Conservation (phyloP, 2,113 vertebrate species). For the Oriolus oriolus region DNA sequence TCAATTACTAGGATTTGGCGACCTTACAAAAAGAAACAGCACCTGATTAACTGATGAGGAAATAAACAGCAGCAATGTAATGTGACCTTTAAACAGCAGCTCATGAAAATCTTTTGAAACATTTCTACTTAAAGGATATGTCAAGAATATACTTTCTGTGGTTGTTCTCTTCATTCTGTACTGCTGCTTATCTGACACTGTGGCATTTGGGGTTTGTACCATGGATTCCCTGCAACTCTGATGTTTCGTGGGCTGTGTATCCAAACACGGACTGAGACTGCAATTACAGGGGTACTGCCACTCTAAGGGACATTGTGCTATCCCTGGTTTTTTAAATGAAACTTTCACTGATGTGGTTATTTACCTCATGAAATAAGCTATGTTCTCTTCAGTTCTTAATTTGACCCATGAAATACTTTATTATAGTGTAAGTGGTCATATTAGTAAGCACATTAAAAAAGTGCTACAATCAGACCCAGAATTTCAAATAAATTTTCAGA, state of each 20-base stretch:
- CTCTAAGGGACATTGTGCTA: fast-evolving
- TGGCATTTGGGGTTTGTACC: neutral
- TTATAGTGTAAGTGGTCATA: neutral
- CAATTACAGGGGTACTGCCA: neutral
- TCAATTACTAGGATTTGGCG: neutral
- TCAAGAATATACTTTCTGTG: neutral
- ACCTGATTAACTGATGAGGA: slow-evolving; percentile 40
- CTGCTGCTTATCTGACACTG: neutral
- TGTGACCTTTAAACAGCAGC: slow-evolving; percentile 58
- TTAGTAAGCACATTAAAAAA: neutral
- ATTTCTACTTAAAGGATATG: neutral
- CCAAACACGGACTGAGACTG: neutral
- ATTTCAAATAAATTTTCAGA: neutral
- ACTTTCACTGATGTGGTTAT: neutral
- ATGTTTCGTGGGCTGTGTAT: neutral
- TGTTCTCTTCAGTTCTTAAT: neutral
- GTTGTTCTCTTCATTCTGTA: neutral
- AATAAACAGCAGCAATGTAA: slow-evolving; percentile 13
- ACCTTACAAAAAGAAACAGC: neutral
- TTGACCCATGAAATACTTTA: neutral
- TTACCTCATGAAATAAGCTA: neutral
- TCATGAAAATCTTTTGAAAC: neutral
- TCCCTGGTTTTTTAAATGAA: neutral
- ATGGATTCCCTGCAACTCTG: neutral
- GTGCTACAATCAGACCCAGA: neutral